phyloP scores from a whole-genome alignment of 2,888 invertebrate genomes.

The Coremacera marginata region DNA sequence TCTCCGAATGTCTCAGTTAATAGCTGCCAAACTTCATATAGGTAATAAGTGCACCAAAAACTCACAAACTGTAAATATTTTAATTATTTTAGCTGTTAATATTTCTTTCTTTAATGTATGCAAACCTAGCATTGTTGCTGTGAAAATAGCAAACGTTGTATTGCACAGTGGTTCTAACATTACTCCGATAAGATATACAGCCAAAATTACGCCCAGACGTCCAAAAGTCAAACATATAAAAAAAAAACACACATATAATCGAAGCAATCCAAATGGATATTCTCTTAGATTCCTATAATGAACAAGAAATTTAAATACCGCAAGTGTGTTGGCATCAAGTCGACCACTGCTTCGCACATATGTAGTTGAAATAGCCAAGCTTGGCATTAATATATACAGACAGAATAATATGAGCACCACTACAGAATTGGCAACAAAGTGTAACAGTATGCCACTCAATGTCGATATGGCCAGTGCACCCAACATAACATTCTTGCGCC shows the following conservation, averaged over 20 bases:
- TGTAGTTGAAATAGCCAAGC: conserved; percentile 60
- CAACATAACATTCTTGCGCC: conserved; percentile 62
- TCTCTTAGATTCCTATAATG: too few species aligned
- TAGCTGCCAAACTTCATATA: too few species aligned
- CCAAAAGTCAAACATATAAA: conserved; percentile 57
- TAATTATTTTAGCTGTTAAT: too few species aligned
- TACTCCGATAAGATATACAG: conserved; percentile 58
- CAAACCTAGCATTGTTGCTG: conserved; percentile 55
- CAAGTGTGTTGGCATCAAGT: conserved; percentile 59
- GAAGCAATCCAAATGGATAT: neutral
- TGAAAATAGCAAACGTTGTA: conserved; percentile 57
- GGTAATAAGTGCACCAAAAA: too few species aligned
- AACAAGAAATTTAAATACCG: conserved; percentile 50
- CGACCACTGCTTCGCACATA: conserved; percentile 63
- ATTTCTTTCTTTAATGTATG: too few species aligned
- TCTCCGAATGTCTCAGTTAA: too few species aligned
- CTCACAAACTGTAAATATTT: too few species aligned
- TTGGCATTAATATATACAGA: conserved; percentile 60
- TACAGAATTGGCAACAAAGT: conserved; percentile 55
- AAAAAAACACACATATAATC: neutral
- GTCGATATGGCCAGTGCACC: conserved; percentile 53
- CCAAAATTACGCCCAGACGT: conserved; percentile 59
- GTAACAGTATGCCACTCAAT: conserved; percentile 60
- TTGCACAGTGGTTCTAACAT: conserved; percentile 57
- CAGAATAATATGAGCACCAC: conserved; percentile 62